Evolutionary conservation across 2,797 vertebrate genomes (phyloP).

Genomic region (Acanthurus lineatus): DNA sequence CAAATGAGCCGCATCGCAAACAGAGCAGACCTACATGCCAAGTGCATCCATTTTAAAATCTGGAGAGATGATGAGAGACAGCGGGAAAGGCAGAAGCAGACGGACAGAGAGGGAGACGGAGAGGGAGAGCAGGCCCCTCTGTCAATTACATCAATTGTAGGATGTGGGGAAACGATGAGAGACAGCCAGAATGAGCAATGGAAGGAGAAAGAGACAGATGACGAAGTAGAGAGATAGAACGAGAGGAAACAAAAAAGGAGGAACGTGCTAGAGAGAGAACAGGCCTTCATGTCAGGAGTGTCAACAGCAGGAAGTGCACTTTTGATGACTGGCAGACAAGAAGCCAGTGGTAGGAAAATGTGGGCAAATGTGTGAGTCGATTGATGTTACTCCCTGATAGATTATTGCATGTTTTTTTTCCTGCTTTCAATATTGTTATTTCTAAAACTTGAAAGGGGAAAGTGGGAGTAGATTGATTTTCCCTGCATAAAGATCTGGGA

Average conservation of each 20-base stretch:
- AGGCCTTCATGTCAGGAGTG: slow-evolving; percentile 32
- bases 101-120: slow-evolving; percentile 29
- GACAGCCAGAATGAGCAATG: slow-evolving; percentile 42
- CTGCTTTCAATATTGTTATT: background rate
- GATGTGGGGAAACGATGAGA: slow-evolving; percentile 42
- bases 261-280: slow-evolving; percentile 41
- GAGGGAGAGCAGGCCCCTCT: slow-evolving; percentile 41
- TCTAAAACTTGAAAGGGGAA: background rate
- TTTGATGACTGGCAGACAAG: slow-evolving; percentile 37
- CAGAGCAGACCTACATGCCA: slow-evolving; percentile 27
- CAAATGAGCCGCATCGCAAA: slow-evolving; percentile 11
- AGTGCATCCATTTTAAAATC: slow-evolving; percentile 34
- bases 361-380: slow-evolving; percentile 20
- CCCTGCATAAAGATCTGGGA: slow-evolving; percentile 2
- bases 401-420: slow-evolving; percentile 19
- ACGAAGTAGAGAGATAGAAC: slow-evolving; percentile 34
- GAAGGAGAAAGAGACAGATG: slow-evolving; percentile 38
- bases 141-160: slow-evolving; percentile 47
- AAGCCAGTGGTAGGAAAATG: slow-evolving; percentile 5
- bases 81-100: slow-evolving; percentile 25
- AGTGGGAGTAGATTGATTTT: slow-evolving; percentile 27
- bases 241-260: slow-evolving; percentile 33
- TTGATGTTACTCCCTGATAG: slow-evolving; percentile 18
- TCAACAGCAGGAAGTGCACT: slow-evolving; percentile 40
- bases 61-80: slow-evolving; percentile 43